These are phyloP conservation scores for Pleuronectes platessa DNA, from an alignment of 2,113 vertebrate genomes.

Conservation along the genomic window DNA sequence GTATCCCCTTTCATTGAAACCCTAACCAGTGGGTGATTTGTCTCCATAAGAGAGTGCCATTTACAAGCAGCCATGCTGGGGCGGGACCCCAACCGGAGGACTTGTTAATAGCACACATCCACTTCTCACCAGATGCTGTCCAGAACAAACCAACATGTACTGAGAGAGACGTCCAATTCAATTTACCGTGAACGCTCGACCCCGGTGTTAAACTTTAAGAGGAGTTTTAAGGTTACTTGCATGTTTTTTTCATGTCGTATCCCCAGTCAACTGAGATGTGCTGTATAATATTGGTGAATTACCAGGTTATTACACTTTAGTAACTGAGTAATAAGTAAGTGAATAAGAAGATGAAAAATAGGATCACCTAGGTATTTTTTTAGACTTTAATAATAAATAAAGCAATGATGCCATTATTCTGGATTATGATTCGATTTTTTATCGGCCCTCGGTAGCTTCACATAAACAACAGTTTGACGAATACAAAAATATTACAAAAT, in stretches of 20 bases:
- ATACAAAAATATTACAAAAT: not conserved
- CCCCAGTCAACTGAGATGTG: slow-evolving; percentile 22
- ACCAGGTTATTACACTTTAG: not conserved
- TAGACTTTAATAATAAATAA: not conserved
- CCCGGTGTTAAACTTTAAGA: slow-evolving; percentile 43
- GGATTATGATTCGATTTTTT: not conserved
- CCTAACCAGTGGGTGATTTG: slow-evolving; percentile 76
- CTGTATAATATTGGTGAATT: not conserved
- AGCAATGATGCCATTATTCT: not conserved
- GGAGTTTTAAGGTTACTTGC: slow-evolving; percentile 48
- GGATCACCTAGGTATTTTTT: not conserved
- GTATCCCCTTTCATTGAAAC: slow-evolving; percentile 80
- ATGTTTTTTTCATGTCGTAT: slow-evolving; percentile 15
- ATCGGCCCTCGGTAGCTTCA: no score
- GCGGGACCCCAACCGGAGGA: slow-evolving; percentile 73
- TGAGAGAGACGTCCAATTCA: slow-evolving; percentile 63
- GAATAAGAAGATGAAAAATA: not conserved
- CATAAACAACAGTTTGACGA: not conserved
- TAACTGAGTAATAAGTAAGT: no score
- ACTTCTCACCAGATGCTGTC: slow-evolving; percentile 80
- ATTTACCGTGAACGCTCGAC: slow-evolving; percentile 59
- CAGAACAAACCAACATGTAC: slow-evolving; percentile 69
- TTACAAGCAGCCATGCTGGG: slow-evolving; percentile 82
- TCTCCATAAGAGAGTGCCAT: slow-evolving; percentile 81
- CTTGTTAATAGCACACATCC: slow-evolving; percentile 81